Conservation (phyloP, 2,113 vertebrate genomes). For the Prionailurus viverrinus region DNA sequence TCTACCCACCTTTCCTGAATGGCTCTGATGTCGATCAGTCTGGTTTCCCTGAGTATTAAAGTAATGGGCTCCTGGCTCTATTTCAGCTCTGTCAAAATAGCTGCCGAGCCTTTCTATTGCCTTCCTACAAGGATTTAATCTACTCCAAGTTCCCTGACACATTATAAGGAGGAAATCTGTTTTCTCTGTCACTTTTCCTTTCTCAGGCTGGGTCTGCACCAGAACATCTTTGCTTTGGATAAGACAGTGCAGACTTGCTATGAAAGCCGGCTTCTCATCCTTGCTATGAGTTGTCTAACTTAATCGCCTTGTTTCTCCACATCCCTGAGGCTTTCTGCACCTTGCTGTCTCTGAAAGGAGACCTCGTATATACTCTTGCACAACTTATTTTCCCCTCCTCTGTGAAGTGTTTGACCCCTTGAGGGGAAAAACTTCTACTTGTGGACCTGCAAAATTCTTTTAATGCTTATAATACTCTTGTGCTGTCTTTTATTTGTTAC, state of each 20-base stretch:
- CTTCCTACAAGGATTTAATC: conserved; percentile 80
- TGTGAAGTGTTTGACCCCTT: not conserved
- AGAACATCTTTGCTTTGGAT: conserved; percentile 78
- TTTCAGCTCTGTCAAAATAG: conserved; percentile 79
- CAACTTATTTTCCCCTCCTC: not conserved
- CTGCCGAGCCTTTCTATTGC: conserved; percentile 70
- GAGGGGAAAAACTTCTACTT: not conserved
- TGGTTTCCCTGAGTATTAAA: conserved; percentile 76
- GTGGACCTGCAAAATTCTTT: not conserved
- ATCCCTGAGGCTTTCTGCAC: not conserved
- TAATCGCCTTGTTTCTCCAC: conserved; percentile 56
- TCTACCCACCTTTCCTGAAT: conserved; percentile 69
- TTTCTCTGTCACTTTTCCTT: conserved; percentile 81
- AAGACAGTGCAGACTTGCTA: conserved; percentile 56
- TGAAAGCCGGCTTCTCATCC: conserved; percentile 64
- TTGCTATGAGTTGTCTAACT: conserved; percentile 64
- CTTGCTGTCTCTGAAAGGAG: not conserved
- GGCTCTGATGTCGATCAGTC: conserved; percentile 65
- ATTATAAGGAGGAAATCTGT: conserved; percentile 80
- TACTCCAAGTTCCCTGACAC: conserved; percentile 80
- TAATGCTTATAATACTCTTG: not conserved
- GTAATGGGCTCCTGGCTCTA: conserved; percentile 76
- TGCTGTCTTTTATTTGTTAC: conserved; percentile 48
- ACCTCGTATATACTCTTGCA: not conserved
- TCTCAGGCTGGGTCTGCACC: conserved; percentile 64